phyloP scores from a whole-genome alignment of 2,888 invertebrate species.

The Microchrysa polita region DNA sequence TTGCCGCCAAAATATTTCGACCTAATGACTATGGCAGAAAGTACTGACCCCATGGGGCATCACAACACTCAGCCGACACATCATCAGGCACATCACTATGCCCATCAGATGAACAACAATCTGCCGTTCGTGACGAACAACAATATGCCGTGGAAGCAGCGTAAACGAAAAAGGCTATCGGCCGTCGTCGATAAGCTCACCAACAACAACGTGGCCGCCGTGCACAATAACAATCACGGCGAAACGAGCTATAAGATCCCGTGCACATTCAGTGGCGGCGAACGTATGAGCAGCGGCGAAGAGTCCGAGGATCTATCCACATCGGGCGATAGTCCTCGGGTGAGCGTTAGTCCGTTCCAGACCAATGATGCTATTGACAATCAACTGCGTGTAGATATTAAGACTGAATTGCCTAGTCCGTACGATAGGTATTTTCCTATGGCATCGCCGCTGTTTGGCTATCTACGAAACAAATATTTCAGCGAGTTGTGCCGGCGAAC shows the following conservation, averaged over 20 bases:
- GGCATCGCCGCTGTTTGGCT: constrained; percentile 67
- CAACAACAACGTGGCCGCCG: constrained; percentile 64
- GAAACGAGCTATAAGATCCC: constrained; percentile 48
- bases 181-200: constrained; percentile 81
- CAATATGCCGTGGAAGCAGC: constrained; percentile 73
- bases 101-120: constrained; percentile 67
- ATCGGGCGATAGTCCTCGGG: constrained; percentile 58
- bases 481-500: constrained; percentile 70
- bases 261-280: constrained; percentile 31
- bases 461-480: constrained; percentile 71
- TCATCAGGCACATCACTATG: constrained; percentile 56
- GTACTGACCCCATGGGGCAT: constrained; percentile 71
- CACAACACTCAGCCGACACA: constrained; percentile 58
- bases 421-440: constrained; percentile 64
- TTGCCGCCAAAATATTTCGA: constrained; percentile 53
- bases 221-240: constrained; percentile 54
- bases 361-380: constrained; percentile 56
- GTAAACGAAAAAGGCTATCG: constrained; percentile 81
- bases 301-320: constrained; percentile 52
- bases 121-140: constrained; percentile 71
- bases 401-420: constrained; percentile 63
- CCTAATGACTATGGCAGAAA: constrained; percentile 80
- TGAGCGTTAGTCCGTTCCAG: constrained; percentile 58
- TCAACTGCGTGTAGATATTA: constrained; percentile 61
- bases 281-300: constrained; percentile 56